These are phyloP conservation scores for Cryptoblepharus egeriae DNA, from an alignment of 2,797 vertebrate genomes.

Conservation along the genomic window DNA sequence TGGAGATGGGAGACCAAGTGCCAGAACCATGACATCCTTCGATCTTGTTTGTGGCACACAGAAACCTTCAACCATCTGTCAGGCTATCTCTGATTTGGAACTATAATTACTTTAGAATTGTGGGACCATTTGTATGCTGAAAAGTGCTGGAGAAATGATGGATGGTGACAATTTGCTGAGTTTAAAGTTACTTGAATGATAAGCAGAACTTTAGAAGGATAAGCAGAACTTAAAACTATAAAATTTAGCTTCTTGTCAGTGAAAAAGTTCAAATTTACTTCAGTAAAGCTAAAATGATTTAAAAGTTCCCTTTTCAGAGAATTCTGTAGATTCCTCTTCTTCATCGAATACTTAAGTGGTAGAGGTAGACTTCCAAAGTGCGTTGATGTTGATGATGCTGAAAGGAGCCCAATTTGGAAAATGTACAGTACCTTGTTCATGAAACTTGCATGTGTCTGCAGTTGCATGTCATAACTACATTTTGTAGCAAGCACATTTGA, in stretches of 20 bases:
- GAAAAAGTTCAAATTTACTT: background rate
- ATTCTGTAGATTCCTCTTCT: background rate
- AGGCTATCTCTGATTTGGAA: background rate
- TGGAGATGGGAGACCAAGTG: background rate
- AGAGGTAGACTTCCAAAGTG: conserved; percentile 13
- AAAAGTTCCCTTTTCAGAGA: background rate
- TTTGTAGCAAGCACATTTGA: background rate
- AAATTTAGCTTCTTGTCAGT: background rate
- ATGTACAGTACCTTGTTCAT: background rate
- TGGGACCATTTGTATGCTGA: background rate
- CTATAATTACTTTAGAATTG: background rate
- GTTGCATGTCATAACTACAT: background rate
- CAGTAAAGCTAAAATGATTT: background rate
- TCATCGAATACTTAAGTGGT: conserved; percentile 6
- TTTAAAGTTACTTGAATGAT: background rate
- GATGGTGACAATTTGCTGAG: background rate
- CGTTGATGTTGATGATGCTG: background rate
- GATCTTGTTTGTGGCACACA: background rate
- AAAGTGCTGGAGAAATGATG: background rate
- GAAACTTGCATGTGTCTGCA: conserved; percentile 8
- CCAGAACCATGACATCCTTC: background rate
- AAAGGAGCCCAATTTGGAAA: background rate
- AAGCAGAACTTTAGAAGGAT: background rate
- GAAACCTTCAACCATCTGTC: background rate
- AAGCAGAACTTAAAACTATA: background rate